phyloP scores from a whole-genome alignment of 2,797 vertebrate genomes.

The Amniataba percoides region DNA sequence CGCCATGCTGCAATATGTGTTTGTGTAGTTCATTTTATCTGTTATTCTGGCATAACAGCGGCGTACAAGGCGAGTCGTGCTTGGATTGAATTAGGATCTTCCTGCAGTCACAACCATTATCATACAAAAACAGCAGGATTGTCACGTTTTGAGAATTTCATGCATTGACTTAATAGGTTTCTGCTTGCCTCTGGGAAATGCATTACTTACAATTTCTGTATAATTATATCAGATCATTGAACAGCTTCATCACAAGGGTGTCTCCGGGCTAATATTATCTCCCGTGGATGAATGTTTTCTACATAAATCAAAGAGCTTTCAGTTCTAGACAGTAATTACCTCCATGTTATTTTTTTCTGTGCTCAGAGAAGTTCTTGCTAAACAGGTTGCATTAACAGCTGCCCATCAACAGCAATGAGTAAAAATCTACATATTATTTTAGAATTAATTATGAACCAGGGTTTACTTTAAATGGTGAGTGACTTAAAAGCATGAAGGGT shows the following conservation, averaged over 20 bases:
- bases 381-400: conserved; percentile 14
- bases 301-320: conserved; percentile 15
- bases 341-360: conserved; percentile 8
- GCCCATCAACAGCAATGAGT: background rate
- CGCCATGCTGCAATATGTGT: background rate
- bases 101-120: conserved; percentile 12
- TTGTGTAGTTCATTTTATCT: background rate
- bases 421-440: conserved; percentile 9
- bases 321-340: conserved; percentile 29
- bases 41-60: background rate
- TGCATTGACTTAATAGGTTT: conserved; percentile 46
- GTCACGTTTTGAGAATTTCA: conserved; percentile 11
- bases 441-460: background rate
- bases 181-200: conserved; percentile 35
- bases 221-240: conserved; percentile 50
- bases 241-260: conserved; percentile 39
- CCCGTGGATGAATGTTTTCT: conserved; percentile 12
- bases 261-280: conserved; percentile 13
- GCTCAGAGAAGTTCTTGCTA: conserved; percentile 3
- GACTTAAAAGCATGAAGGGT: background rate
- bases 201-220: conserved; percentile 47
- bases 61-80: background rate
- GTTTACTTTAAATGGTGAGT: conserved; percentile 6
- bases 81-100: conserved; percentile 12
- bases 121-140: conserved; percentile 38